Evolutionary conservation across 2,797 vertebrate genomes (phyloP).

Genomic region (Apogon talboti): DNA sequence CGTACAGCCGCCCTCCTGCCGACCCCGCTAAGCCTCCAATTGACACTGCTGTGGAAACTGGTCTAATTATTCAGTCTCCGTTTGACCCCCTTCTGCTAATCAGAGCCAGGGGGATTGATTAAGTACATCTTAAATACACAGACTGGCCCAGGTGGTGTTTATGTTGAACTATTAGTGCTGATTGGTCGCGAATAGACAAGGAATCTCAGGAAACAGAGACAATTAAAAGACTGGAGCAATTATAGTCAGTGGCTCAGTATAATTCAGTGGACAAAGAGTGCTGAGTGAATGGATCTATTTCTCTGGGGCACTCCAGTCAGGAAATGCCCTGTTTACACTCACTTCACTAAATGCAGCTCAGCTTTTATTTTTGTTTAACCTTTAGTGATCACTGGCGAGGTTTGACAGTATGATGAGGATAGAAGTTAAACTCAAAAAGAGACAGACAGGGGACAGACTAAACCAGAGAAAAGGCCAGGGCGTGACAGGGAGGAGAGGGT

Average conservation of each 20-base stretch:
- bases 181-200: constrained; percentile 40
- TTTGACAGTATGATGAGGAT: neutral
- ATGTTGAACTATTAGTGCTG: constrained; percentile 61
- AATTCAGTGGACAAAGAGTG: constrained; percentile 33
- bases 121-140: constrained; percentile 64
- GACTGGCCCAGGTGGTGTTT: constrained; percentile 39
- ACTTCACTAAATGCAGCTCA: neutral
- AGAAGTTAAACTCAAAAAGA: neutral
- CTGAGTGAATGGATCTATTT: constrained; percentile 2
- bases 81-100: constrained; percentile 73
- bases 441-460: neutral
- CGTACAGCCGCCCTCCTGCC: constrained; percentile 25
- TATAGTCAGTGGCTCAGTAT: constrained; percentile 9
- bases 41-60: constrained; percentile 47
- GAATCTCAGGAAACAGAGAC: constrained; percentile 59
- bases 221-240: constrained; percentile 44
- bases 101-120: constrained; percentile 70
- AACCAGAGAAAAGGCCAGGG: neutral
- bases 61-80: constrained; percentile 66
- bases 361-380: constrained; percentile 22
- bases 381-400: constrained; percentile 16
- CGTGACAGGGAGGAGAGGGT: neutral
- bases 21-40: constrained; percentile 47
- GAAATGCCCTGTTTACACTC: constrained; percentile 2
- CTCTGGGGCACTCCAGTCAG: neutral